Evolutionary conservation across 2,113 vertebrate species (phyloP).

Genomic region (Sinocyclocheilus rhinocerous): DNA sequence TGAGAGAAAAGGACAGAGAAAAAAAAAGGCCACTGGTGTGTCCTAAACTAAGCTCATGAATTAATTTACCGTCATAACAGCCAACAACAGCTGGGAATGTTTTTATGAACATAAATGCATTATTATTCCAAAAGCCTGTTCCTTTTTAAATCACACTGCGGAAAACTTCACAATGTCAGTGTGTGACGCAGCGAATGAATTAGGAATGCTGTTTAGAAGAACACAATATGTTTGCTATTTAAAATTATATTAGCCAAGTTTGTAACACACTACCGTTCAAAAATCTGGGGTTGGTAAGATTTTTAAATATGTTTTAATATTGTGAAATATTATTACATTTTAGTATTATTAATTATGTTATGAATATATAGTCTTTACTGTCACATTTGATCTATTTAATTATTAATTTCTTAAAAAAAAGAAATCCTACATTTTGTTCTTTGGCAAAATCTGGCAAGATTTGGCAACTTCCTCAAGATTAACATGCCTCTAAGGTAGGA

Average conservation of each 20-base stretch:
- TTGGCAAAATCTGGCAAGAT: too few relatives aligned
- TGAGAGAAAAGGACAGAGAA: conserved; percentile 15
- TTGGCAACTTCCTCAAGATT: neutral
- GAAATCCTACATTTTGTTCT: too few relatives aligned
- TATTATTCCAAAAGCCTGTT: conserved; percentile 28
- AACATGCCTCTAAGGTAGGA: neutral
- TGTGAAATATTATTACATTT: too few relatives aligned
- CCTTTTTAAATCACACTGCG: neutral
- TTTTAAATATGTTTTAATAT: too few relatives aligned
- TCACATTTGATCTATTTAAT: too few relatives aligned
- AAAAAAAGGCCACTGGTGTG: neutral
- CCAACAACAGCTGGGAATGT: conserved; percentile 12
- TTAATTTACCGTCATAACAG: conserved; percentile 1
- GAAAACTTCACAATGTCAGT: neutral
- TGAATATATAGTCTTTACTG: too few relatives aligned
- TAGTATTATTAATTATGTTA: too few relatives aligned
- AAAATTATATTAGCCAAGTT: neutral
- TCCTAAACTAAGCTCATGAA: conserved; percentile 1
- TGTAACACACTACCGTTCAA: neutral
- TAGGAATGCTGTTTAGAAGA: neutral
- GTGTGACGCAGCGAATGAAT: neutral
- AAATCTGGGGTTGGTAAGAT: neutral
- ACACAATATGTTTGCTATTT: neutral
- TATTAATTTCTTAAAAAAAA: too few relatives aligned
- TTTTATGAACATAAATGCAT: conserved; percentile 30